Evolutionary conservation across 2,113 vertebrate genomes (phyloP).

Genomic region (Chascanopsetta lugubris): DNA sequence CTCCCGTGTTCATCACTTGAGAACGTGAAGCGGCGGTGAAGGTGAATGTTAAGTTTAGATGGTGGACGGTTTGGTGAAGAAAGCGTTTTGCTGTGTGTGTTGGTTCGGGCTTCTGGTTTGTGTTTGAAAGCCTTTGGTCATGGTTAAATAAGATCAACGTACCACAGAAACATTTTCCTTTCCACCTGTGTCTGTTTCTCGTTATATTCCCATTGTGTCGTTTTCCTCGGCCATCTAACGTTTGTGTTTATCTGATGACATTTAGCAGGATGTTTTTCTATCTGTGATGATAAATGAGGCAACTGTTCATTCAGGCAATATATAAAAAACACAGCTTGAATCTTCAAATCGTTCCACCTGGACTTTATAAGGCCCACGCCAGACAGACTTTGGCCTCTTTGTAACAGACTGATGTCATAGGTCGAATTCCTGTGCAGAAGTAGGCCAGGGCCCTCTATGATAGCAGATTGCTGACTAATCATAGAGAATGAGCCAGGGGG

Average conservation of each 20-base stretch:
- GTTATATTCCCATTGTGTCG: constrained; percentile 9
- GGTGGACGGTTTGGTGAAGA: constrained; percentile 38
- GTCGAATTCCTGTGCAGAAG: constrained; percentile 82
- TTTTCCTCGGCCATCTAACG: constrained; percentile 1
- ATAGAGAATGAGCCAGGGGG: constrained; percentile 65
- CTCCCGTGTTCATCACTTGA: constrained; percentile 32
- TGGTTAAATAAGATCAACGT: constrained; percentile 35
- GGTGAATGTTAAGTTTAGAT: constrained; percentile 36
- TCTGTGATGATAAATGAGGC: constrained; percentile 33
- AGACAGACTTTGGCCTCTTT: constrained; percentile 78
- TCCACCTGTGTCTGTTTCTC: constrained; percentile 42
- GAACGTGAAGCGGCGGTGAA: constrained; percentile 17
- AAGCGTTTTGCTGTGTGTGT: constrained; percentile 31
- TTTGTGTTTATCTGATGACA: constrained; percentile 6
- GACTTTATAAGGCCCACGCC: constrained; percentile 58
- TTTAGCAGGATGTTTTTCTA: neutral
- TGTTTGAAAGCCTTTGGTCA: constrained; percentile 33
- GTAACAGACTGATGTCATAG: constrained; percentile 82
- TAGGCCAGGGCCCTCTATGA: constrained; percentile 78
- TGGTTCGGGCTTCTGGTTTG: constrained; percentile 40
- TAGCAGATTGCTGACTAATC: constrained; percentile 84
- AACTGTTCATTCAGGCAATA: constrained; percentile 45
- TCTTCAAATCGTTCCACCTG: constrained; percentile 70
- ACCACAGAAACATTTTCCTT: constrained; percentile 26
- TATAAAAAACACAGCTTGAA: constrained; percentile 37